Conservation (phyloP, 2,888 invertebrate genomes). For the Trimorus sp. region DNA sequence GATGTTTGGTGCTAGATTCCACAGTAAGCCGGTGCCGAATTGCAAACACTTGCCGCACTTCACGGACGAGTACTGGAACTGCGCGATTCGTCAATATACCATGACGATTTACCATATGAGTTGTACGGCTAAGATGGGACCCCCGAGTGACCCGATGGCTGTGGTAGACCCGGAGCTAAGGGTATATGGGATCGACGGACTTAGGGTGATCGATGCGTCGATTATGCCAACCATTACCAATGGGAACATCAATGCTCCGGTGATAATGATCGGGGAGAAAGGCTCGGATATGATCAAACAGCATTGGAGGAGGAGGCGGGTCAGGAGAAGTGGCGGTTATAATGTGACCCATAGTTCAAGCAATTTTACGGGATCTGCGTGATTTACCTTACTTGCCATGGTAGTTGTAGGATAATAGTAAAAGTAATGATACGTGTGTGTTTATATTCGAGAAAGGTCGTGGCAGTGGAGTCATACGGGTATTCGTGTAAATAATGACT, state of each 20-base stretch:
- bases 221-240: conserved; percentile 94
- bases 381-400: conserved; percentile 19
- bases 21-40: conserved; percentile 89
- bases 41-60: conserved; percentile 90
- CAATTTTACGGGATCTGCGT: background rate
- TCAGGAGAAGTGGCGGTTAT: conserved; percentile 52
- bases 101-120: conserved; percentile 94
- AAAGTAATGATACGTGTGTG: no score
- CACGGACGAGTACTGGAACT: conserved; percentile 95
- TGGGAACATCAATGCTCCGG: conserved; percentile 94
- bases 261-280: conserved; percentile 94
- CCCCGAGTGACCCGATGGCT: conserved; percentile 88
- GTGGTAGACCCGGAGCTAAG: conserved; percentile 90
- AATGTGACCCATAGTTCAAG: conserved; percentile 17
- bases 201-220: conserved; percentile 93
- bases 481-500: conserved; percentile 18
- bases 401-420: background rate
- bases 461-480: conserved; percentile 19
- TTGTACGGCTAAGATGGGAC: conserved; percentile 93
- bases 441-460: background rate
- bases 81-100: conserved; percentile 91
- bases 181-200: conserved; percentile 89
- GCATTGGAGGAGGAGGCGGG: conserved; percentile 83
- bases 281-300: conserved; percentile 91
- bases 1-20: conserved; percentile 89